Conservation (phyloP, 2,888 invertebrate species). For the Pherbina coryleti region DNA sequence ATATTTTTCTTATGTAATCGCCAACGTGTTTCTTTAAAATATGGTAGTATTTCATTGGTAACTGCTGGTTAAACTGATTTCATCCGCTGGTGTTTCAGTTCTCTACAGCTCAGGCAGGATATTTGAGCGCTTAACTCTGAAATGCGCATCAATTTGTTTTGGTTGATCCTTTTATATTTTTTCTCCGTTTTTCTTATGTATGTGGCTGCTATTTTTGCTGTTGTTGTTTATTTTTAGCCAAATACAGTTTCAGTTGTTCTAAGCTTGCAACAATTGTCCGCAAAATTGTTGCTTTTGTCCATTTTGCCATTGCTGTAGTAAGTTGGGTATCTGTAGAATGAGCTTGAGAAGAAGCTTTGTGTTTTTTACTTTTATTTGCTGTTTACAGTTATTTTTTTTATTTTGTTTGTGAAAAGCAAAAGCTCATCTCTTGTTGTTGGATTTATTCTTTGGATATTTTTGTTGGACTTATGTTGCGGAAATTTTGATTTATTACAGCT, state of each 20-base stretch:
- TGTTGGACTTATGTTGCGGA: background rate
- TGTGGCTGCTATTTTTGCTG: background rate
- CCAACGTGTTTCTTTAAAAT: background rate
- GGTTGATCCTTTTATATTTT: background rate
- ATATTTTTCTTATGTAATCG: background rate
- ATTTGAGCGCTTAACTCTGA: background rate
- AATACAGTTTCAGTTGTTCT: background rate
- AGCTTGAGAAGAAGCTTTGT: background rate
- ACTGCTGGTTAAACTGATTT: background rate
- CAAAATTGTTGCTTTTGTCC: background rate
- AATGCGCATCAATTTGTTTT: background rate
- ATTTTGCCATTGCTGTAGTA: background rate
- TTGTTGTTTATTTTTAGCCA: background rate
- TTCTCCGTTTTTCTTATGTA: background rate
- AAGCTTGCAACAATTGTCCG: background rate
- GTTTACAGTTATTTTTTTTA: background rate
- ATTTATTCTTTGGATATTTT: background rate
- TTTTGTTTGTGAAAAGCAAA: background rate
- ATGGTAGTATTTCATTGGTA: background rate
- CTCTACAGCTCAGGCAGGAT: background rate
- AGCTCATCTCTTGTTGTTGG: background rate
- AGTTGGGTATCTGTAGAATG: background rate
- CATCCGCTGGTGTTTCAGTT: background rate
- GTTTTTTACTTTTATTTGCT: background rate
- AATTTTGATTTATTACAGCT: conserved; percentile 1